These are phyloP conservation scores for Micronisus gabar DNA, from an alignment of 2,113 vertebrate species.

Conservation along the genomic window DNA sequence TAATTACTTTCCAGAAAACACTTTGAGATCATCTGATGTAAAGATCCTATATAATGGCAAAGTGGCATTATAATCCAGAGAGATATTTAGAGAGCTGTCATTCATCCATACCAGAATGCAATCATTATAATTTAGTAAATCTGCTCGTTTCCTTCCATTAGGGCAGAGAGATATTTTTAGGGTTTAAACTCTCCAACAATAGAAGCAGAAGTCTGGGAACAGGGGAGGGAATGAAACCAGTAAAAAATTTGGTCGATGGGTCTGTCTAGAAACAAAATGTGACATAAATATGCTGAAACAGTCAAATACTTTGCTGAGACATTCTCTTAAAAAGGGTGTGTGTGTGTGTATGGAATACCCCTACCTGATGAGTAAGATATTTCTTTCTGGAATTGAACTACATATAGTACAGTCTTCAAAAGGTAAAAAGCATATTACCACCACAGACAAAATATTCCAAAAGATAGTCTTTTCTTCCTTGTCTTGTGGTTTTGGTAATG, in stretches of 20 bases:
- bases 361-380: neutral
- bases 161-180: neutral
- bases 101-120: neutral
- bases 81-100: neutral
- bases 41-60: neutral
- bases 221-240: neutral
- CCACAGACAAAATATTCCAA: neutral
- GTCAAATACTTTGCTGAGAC: neutral
- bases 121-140: neutral
- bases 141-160: neutral
- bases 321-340: neutral
- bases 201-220: neutral
- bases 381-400: neutral
- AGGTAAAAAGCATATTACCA: neutral
- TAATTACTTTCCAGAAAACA: neutral
- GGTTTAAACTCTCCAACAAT: neutral
- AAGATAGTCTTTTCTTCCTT: neutral
- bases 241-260: neutral
- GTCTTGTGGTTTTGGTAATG: rapidly evolving
- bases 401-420: neutral
- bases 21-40: neutral
- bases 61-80: neutral
- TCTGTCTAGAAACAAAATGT: neutral
- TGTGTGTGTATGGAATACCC: neutral
- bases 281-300: neutral